Evolutionary conservation across 2,888 invertebrate species (phyloP), one percentile per base, ranked within the genome.

Genomic region (Uloborus plumipes): DNA sequence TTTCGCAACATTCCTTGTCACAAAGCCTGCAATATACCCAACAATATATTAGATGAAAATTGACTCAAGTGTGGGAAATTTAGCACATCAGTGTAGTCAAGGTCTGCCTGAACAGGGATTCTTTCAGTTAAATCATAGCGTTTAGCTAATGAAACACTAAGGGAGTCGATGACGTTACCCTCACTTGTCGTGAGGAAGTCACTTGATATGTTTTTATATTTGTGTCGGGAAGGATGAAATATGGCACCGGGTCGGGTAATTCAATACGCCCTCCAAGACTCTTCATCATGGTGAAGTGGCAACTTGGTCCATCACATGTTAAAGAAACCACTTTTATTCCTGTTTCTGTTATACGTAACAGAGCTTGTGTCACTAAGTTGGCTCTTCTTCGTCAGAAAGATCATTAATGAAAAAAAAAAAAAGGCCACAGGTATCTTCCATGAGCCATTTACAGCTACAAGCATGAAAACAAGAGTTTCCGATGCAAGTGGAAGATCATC

Each of bases 221-320:
- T 39, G 16, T 47, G 22, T 20, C 14, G 18, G 15, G 65, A 58
- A 26, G 70, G 70, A 2, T 11, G 13, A 64, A 78, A 64, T 16
- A 14, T 39, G 14, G 71, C 6, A 1, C 49, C 6, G 16, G 65
- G 11, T 58, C 20, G 16, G 13, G 18, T 13, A n/a, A 22, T 16
- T 7, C 58, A 31, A 53, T 58, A 18, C 16, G 3, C 13, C n/a
- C 64, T 64, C 64, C 78, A 16, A 53, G 22, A 14, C 58, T 14
- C n/a, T 53, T 65, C 20, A 58, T 62, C 65, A 58, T 70, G 9
- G 55, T 7, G 11, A 71, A n/a, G 6, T 53, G 18, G 49, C 71
- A 71, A 13, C 20, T 22, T 2, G 14, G 14, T 14, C 61, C 61
- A 61, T 61, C 61, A 61, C 16, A 61, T 1, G 61, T 61, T 3